A percentile compares a stretch with the other conserved stretches of the same genome.
Evolutionary conservation across 2,113 vertebrate species (phyloP).

Genomic region (Anoplopoma fimbria): DNA sequence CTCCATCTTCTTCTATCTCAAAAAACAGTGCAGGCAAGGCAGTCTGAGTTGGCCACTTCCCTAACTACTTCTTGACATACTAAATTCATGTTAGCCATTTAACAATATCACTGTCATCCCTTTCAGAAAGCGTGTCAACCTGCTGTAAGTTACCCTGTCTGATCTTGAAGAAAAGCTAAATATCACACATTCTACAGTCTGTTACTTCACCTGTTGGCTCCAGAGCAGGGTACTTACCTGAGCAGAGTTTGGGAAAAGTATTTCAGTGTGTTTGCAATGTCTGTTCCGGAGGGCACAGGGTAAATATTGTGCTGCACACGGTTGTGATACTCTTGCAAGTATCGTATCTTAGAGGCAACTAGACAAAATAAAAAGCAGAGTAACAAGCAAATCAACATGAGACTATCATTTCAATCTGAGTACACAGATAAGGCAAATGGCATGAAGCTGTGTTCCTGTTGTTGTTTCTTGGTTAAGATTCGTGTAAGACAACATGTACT

Average conservation of each 20-base stretch:
- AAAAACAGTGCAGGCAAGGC: slow-evolving; percentile 6
- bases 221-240: slow-evolving; percentile 93
- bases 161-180: slow-evolving; percentile 54
- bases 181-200: slow-evolving; percentile 66
- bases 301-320: slow-evolving; percentile 99
- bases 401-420: slow-evolving; percentile 12
- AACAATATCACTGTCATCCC: slow-evolving; percentile 41
- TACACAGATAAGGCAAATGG: slow-evolving; percentile 24
- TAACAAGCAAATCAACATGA: slow-evolving; percentile 77
- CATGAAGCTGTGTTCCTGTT: slow-evolving; percentile 2
- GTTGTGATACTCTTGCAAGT: slow-evolving; percentile 99
- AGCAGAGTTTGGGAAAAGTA: slow-evolving; percentile 99
- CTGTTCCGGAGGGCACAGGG: slow-evolving; percentile 98
- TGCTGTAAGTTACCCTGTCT: slow-evolving; percentile 44
- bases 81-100: slow-evolving; percentile 2
- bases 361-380: slow-evolving; percentile 88
- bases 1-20: background rate
- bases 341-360: slow-evolving; percentile 99
- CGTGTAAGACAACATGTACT: slow-evolving; percentile 1
- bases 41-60: slow-evolving; percentile 1
- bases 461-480: background rate
- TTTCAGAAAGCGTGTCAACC: slow-evolving; percentile 41
- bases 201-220: slow-evolving; percentile 82
- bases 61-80: background rate
- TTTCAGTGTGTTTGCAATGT: slow-evolving; percentile 99